Evolutionary conservation across 2,888 invertebrate genomes (phyloP).

Genomic region (Helicoverpa assulta): DNA sequence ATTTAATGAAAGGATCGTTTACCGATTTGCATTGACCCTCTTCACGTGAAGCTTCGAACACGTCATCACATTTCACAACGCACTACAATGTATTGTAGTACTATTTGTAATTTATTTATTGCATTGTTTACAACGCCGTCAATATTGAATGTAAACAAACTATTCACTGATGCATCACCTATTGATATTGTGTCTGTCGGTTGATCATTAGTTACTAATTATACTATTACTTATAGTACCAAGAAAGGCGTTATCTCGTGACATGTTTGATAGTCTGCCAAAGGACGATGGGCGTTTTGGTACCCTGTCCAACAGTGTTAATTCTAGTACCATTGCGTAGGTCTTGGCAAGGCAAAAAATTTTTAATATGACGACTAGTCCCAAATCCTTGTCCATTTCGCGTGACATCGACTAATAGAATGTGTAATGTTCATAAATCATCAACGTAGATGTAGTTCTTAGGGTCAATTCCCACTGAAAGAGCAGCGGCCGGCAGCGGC

Average conservation of each 20-base stretch:
- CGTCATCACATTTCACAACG: not conserved
- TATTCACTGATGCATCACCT: slow-evolving; percentile 1
- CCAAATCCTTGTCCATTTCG: too few relatives aligned
- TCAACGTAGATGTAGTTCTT: too few relatives aligned
- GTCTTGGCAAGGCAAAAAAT: too few relatives aligned
- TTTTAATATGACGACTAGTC: too few relatives aligned
- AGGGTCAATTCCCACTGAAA: too few relatives aligned
- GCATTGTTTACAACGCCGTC: slow-evolving; percentile 13
- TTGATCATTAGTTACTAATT: slow-evolving; percentile 36
- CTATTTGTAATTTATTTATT: not conserved
- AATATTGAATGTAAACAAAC: slow-evolving; percentile 29
- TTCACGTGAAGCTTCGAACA: not conserved
- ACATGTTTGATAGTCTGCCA: slow-evolving; percentile 77
- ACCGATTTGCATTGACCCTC: not conserved
- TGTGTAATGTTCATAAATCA: too few relatives aligned
- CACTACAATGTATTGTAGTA: not conserved
- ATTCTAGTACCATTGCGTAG: too few relatives aligned
- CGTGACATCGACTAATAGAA: too few relatives aligned
- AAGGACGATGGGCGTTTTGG: too few relatives aligned
- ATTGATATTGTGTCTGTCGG: slow-evolving; percentile 8
- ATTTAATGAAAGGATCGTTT: not conserved
- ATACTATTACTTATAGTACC: slow-evolving; percentile 53
- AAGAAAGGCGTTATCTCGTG: slow-evolving; percentile 71
- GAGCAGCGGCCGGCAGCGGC: too few relatives aligned
- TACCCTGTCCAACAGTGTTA: too few relatives aligned